Evolutionary conservation across 2,888 invertebrate genomes (phyloP).

Genomic region (Aphodius granarius): DNA sequence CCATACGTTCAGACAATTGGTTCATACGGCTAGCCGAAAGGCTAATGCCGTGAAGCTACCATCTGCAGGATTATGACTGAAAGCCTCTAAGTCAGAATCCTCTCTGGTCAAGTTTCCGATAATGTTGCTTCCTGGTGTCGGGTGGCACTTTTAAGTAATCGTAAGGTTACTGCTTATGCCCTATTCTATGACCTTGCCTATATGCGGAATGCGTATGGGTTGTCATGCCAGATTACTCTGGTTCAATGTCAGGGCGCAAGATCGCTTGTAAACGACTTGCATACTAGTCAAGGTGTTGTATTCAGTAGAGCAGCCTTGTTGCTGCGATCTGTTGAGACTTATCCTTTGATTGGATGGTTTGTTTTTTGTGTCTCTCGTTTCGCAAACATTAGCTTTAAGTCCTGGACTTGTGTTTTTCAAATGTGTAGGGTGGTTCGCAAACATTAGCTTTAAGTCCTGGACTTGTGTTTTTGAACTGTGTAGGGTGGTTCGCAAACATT

Average conservation of each 20-base stretch:
- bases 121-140: slow-evolving; percentile 32
- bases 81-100: slow-evolving; percentile 66
- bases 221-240: slow-evolving; percentile 27
- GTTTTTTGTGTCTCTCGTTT: no score
- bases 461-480: no score
- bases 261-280: slow-evolving; percentile 65
- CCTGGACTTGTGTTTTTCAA: no score
- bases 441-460: no score
- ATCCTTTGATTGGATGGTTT: slow-evolving; percentile 46
- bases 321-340: slow-evolving; percentile 66
- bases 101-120: slow-evolving; percentile 56
- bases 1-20: slow-evolving; percentile 53
- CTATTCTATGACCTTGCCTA: slow-evolving; percentile 16
- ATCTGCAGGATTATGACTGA: slow-evolving; percentile 65
- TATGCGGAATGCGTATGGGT: not conserved
- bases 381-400: no score
- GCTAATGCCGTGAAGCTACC: slow-evolving; percentile 69
- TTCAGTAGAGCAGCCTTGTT: slow-evolving; percentile 61
- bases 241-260: slow-evolving; percentile 60
- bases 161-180: slow-evolving; percentile 16
- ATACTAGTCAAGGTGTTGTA: slow-evolving; percentile 64
- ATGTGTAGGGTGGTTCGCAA: no score
- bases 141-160: slow-evolving; percentile 12
- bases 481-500: no score
- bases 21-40: slow-evolving; percentile 64